Evolutionary conservation across 2,888 invertebrate genomes (phyloP).

Genomic region (Homarus gammarus): DNA sequence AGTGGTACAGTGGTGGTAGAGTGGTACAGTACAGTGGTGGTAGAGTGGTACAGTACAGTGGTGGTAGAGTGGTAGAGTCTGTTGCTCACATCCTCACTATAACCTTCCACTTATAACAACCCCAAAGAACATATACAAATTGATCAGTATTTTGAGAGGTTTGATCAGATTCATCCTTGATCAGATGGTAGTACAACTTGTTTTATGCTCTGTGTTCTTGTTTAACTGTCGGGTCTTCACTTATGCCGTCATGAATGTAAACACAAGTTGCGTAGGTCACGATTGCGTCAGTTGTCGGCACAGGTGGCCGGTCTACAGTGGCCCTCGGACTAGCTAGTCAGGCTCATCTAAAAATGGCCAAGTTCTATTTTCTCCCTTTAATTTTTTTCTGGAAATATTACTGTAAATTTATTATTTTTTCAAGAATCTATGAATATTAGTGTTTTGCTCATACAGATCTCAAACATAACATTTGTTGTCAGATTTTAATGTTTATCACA

Average conservation of each 20-base stretch:
- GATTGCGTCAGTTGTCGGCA: slow-evolving; percentile 8
- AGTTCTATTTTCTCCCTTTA: slow-evolving; percentile 30
- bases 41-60: too few relatives aligned
- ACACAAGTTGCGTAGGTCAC: neutral
- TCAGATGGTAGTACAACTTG: neutral
- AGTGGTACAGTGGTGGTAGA: too few relatives aligned
- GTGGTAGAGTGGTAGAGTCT: too few relatives aligned
- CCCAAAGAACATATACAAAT: too few relatives aligned
- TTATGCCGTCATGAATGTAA: neutral
- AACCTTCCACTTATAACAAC: too few relatives aligned
- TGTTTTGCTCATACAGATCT: slow-evolving; percentile 63
- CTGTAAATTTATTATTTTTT: slow-evolving; percentile 40
- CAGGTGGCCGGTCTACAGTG: too few relatives aligned
- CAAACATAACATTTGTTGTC: slow-evolving; percentile 60
- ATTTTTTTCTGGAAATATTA: slow-evolving; percentile 15
- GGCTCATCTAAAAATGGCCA: slow-evolving; percentile 34
- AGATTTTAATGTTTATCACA: slow-evolving; percentile 71
- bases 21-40: too few relatives aligned
- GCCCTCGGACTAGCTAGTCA: slow-evolving; percentile 36
- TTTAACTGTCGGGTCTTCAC: neutral
- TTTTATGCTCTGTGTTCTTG: neutral
- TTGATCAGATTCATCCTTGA: too few relatives aligned
- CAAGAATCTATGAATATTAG: slow-evolving; percentile 25
- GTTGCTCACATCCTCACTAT: too few relatives aligned
- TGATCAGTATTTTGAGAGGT: too few relatives aligned